Base-by-base conservation (phyloP, 1,140 invertebrate species). In the Zaprionus taronus region DNA sequence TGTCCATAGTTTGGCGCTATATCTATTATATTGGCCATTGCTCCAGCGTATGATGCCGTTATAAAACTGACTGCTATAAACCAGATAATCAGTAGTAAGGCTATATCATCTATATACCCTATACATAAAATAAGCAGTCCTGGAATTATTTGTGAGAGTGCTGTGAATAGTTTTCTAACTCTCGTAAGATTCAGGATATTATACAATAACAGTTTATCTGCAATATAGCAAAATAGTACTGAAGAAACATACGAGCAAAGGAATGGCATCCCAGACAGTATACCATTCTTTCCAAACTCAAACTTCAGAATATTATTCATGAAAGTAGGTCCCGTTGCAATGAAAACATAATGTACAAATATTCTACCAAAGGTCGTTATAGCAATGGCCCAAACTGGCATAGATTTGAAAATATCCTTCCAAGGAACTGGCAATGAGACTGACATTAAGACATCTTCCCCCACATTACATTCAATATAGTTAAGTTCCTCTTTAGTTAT, bases 371-470 rank as follows among this genome's bases (percentile, higher is more conserved):
- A 96, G 1, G 95, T 96, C 1, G 96, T 96, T 38, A 96, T 94
- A 7, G 94, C 95, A 80, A 98, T 96, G 0, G 97, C 95, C 97
- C 96, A 98, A 5, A 97, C 96, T 11, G 97, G 96, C 68, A 94
- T 86, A 0, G 97, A 98, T 7, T 93, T 96, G 12, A 98, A 93
- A 55, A 98, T 97, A 5, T 94, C 92, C 53, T 93, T 93, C 97
- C 97, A 98, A 12, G 97, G 97, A 14, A 96, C 95, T 63, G 81
- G 82, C 49, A 83, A 72, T 20, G 81, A 72, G 15, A 71, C 93
- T 12, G 81, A 79, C 57, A 93, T 93, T 22, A 93, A 91, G 38
- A 94, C 93, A 70, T 94, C 93, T 68, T 93, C 92, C 28, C 93
- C 93, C 72, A 96, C 92, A 89, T 94, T 95, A 24, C 93, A 93